Conservation (phyloP, 2,888 invertebrate species). For the Omphaloscelis lunosa region DNA sequence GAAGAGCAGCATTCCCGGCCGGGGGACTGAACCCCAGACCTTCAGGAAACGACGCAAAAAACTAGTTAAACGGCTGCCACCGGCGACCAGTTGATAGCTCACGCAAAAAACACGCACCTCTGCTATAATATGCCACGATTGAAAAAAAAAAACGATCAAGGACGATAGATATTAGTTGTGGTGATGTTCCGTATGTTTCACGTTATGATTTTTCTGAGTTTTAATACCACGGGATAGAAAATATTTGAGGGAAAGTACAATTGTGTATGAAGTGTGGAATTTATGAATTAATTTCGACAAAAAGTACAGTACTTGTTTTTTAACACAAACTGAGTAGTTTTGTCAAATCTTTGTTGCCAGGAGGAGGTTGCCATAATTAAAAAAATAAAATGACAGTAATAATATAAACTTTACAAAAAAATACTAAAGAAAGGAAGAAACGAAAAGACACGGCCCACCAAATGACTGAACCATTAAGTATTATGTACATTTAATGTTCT, state of each 20-base stretch:
- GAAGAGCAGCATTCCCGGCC: slow-evolving; percentile 49
- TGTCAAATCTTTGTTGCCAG: background rate
- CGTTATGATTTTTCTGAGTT: background rate
- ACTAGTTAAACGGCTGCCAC: slow-evolving; percentile 49
- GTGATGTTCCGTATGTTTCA: slow-evolving; percentile 45
- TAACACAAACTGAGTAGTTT: background rate
- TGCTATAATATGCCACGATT: slow-evolving; percentile 43
- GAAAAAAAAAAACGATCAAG: slow-evolving; percentile 41
- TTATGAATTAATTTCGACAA: background rate
- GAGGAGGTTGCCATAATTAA: background rate
- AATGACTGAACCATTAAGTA: slow-evolving; percentile 4
- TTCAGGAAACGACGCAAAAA: slow-evolving; percentile 59
- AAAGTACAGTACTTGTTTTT: background rate
- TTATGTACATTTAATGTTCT: slow-evolving; percentile 4
- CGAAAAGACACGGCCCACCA: background rate
- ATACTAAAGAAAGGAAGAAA: background rate
- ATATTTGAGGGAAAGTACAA: background rate
- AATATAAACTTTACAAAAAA: background rate
- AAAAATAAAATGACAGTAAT: background rate
- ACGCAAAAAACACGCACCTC: slow-evolving; percentile 48
- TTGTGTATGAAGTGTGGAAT: background rate
- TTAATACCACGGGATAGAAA: background rate
- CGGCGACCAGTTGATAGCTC: slow-evolving; percentile 37
- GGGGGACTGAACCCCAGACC: slow-evolving; percentile 63
- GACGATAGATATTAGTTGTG: background rate